Percentiles rank a stretch among this genome's conserved stretches.
phyloP scores from a whole-genome alignment of 2,888 invertebrate species.

The Tetragonisca angustula region DNA sequence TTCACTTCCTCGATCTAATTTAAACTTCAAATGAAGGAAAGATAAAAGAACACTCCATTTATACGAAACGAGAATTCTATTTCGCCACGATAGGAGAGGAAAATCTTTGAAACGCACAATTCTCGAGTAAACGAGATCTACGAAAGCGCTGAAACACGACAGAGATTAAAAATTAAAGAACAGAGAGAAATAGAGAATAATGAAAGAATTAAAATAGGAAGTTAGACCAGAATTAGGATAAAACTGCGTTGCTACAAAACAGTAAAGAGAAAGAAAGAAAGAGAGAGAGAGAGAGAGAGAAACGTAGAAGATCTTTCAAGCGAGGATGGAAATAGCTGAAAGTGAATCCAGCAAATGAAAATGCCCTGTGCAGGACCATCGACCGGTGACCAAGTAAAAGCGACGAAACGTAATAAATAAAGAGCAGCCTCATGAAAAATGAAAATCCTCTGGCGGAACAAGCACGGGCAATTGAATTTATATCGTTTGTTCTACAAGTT shows the following conservation, averaged over 20 bases:
- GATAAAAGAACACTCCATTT: background rate
- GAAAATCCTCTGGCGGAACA: background rate
- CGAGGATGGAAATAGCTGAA: background rate
- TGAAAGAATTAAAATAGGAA: background rate
- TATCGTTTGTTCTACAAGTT: background rate
- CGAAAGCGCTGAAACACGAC: no score
- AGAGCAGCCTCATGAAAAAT: background rate
- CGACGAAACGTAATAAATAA: background rate
- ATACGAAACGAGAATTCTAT: background rate
- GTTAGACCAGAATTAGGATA: no score
- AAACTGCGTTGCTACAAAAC: background rate
- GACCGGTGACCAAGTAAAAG: background rate
- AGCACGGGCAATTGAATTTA: background rate
- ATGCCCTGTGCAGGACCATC: background rate
- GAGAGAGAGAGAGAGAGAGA: background rate
- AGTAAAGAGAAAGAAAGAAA: background rate
- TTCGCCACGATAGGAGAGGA: background rate
- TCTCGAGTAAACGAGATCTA: background rate
- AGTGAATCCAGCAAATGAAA: slow-evolving; percentile 3
- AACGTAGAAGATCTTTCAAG: background rate
- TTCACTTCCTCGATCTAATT: no score
- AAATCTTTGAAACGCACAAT: background rate
- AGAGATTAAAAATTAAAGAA: no score
- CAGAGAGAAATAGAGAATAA: no score
- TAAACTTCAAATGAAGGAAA: background rate